Evolutionary conservation across 35 echinoderm and acorn worm genomes (phyloP).

Genomic region (Lytechinus variegatus): DNA sequence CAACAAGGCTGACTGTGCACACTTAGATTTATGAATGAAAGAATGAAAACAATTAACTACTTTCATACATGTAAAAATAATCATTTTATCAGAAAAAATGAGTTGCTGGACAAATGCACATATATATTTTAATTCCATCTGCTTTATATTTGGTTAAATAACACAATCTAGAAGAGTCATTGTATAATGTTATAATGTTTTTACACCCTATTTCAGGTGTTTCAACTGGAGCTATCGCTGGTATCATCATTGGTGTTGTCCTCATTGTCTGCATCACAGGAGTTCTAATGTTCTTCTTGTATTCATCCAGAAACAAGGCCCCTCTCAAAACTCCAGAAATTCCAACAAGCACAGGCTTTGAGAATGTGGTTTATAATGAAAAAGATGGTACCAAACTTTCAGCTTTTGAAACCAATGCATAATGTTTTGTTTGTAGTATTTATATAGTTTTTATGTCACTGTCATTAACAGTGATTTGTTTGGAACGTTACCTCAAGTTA

Average conservation of each 20-base stretch:
- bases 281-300: neutral
- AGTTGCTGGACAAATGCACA: no score
- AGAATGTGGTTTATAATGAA: conserved; percentile 41
- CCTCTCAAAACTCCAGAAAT: neutral
- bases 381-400: neutral
- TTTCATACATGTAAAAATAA: no score
- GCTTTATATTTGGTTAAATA: no score
- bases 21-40: no score
- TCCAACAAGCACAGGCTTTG: neutral
- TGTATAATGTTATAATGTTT: neutral
- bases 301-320: neutral
- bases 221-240: neutral
- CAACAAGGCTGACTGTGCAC: no score
- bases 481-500: neutral
- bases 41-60: no score
- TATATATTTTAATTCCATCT: no score
- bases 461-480: neutral
- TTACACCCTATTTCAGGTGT: neutral
- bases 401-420: conserved; percentile 36
- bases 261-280: neutral
- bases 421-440: neutral
- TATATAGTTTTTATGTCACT: neutral
- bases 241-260: conserved; percentile 14
- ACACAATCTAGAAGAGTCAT: no score
- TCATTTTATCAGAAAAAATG: no score